Conservation (phyloP, 2,113 vertebrate species). For the Oncorhynchus mykiss region DNA sequence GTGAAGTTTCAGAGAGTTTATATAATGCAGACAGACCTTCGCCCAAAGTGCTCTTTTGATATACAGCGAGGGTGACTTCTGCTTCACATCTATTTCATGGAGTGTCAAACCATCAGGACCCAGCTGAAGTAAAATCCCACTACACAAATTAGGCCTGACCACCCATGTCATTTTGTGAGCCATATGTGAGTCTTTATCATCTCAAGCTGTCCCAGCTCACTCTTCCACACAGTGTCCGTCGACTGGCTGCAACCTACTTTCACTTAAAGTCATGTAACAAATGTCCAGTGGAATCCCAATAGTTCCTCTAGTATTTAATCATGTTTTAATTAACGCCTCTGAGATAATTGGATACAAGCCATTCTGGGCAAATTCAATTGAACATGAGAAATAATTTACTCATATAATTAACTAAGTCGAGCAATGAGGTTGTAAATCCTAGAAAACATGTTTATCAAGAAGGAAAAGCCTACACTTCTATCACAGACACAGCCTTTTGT, state of each 20-base stretch:
- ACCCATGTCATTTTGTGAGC: conserved; percentile 30
- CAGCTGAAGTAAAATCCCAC: conserved; percentile 6
- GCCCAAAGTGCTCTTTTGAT: background rate
- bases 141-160: conserved; percentile 17
- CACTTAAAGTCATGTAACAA: conserved; percentile 20
- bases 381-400: conserved; percentile 28
- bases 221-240: conserved; percentile 6
- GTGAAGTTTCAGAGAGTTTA: background rate
- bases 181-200: conserved; percentile 35
- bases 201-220: conserved; percentile 27
- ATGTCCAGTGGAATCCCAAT: conserved; percentile 27
- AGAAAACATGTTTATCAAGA: conserved; percentile 29
- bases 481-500: conserved; percentile 9
- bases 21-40: background rate
- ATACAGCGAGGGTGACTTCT: conserved; percentile 1
- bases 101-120: background rate
- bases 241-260: conserved; percentile 30
- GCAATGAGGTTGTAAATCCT: conserved; percentile 23
- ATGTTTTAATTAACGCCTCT: conserved; percentile 35
- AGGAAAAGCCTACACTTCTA: conserved; percentile 19
- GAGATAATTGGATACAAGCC: conserved; percentile 36
- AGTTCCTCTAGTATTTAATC: conserved; percentile 26
- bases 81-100: conserved; percentile 7
- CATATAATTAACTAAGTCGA: conserved; percentile 31
- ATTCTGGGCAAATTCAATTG: conserved; percentile 26